These are phyloP conservation scores for Astur gentilis DNA, from an alignment of 2,113 vertebrate species.

Conservation along the genomic window DNA sequence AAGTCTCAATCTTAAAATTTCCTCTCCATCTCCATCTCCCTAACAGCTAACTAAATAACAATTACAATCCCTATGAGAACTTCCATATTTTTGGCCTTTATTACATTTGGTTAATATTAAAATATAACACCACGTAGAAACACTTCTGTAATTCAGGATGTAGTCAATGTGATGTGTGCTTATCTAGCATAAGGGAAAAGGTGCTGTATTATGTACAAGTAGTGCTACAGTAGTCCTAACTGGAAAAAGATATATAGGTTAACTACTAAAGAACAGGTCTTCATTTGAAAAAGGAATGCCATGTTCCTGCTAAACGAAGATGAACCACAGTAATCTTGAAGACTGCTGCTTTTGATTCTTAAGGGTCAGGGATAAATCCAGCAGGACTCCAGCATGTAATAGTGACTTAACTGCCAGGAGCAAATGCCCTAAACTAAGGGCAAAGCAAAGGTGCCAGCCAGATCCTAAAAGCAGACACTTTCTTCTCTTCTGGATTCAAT, in stretches of 20 bases:
- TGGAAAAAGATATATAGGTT: background rate
- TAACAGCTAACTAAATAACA: background rate
- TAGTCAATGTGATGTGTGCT: too few species aligned
- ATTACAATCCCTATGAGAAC: background rate
- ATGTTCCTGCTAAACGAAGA: background rate
- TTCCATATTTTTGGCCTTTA: background rate
- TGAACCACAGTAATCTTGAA: background rate
- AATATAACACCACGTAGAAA: accelerated
- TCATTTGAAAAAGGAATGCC: background rate
- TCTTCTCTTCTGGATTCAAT: conserved; percentile 1
- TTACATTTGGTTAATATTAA: background rate
- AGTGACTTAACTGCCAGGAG: background rate
- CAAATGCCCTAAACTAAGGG: background rate
- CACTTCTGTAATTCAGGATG: background rate
- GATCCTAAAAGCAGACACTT: background rate
- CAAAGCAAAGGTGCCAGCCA: conserved; percentile 5
- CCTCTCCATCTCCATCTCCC: background rate
- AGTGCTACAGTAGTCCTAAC: background rate
- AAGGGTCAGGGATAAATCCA: background rate
- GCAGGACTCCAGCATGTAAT: background rate
- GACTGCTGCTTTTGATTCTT: background rate
- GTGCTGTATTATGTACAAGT: accelerated
- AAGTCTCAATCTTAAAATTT: background rate
- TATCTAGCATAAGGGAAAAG: background rate
- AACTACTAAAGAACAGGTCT: background rate